Base-by-base conservation (phyloP, 2,113 vertebrate species). In the Gopherus flavomarginatus region DNA sequence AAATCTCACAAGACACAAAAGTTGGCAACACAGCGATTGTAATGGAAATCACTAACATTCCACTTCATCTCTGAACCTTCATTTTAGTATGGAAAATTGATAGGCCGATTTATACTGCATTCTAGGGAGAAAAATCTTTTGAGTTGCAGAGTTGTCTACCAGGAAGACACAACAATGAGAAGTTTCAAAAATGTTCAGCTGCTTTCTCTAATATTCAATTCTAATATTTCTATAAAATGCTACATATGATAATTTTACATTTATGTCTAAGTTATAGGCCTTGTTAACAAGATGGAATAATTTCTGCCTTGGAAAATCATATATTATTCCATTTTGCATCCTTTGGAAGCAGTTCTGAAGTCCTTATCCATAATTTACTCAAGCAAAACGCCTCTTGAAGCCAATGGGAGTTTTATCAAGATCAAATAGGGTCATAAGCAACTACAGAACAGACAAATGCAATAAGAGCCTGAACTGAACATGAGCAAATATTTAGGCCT, bases 41-140 rank as follows among this genome's bases (percentile, higher is more conserved):
- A 84, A 85, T 80, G 38, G 62, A 94, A 50, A 35, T 69, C 54
- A 52, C 79, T 87, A 78, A 79, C 72, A 80, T n/a, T 21, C 9
- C 14, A 83, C 35, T 79, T 57, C 85, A 54, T 9, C 53, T n/a
- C 49, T 59, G 90, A 94, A 95, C 19, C 19, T 42, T 24, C 22
- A 42, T 75, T 75, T 42, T 42, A 38, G 11, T 42, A n/a, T 19
- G 31, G 35, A 69, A 69, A 35, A 75, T 75, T 75, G 72, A 77
- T 44, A 77, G 38, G 38, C 6, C 3, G 11, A 44, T 42, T 77
- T 11, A 42, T 87, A 87, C 6, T 27, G 13, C 83, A 75, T 29
- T 88, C 42, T 69, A 88, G n/a, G 59, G 54, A 95, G 80, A 31
- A 93, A 94, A 92, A 95, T 44, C 38, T 88, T 87, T 88, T 53